Base-by-base conservation (phyloP, 1,140 invertebrate genomes). In the Zelostemma sp. region DNA sequence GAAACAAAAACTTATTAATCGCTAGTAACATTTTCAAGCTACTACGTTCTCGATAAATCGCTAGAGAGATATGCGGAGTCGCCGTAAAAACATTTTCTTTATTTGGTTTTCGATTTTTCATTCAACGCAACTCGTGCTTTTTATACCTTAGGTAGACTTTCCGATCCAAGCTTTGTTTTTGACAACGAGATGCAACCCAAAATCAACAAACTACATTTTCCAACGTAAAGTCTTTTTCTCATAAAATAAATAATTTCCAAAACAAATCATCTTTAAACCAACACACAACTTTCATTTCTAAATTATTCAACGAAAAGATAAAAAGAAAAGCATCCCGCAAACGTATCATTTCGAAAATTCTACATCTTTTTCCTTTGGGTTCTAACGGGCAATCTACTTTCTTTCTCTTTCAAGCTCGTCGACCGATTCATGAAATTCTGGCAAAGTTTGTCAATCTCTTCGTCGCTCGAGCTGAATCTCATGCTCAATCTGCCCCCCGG, bases 381-480 rank as follows among this genome's bases (percentile, higher is more conserved):
- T 33, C 74, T 74, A 35, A 82, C 59, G 1, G 77, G 80, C 35
- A 77, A 73, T 33, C 74, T 72, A 56, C 72, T 83, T 12, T 69
- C 73, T 17, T 66, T 71, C 6, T 28, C 64, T 12, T 67, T 72
- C 2, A 68, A 6, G 6, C 53, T 49, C 9, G 53, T 71, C 64
- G 68, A 69, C 69, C 67, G 63, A 40, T 73, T 76, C 48, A 77
- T 61, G 43, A 83, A 77, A 60, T 80, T 84, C 14, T 78, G 74
- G 61, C 78, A 80, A 12, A 85, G 45, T 60, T 83, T 84, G 11
- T 83, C 78, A 33, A 85, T 78, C 17, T 84, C 79, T 33, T 84
- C 82, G 40, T 84, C 78, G 47, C 80, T 83, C 15, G 80, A 83
- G 28, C 75, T 79, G 49, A 79, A 82, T 65, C 77, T 80, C 11